phyloP scores from a whole-genome alignment of 2,113 vertebrate species.

The Zapornia atra region DNA sequence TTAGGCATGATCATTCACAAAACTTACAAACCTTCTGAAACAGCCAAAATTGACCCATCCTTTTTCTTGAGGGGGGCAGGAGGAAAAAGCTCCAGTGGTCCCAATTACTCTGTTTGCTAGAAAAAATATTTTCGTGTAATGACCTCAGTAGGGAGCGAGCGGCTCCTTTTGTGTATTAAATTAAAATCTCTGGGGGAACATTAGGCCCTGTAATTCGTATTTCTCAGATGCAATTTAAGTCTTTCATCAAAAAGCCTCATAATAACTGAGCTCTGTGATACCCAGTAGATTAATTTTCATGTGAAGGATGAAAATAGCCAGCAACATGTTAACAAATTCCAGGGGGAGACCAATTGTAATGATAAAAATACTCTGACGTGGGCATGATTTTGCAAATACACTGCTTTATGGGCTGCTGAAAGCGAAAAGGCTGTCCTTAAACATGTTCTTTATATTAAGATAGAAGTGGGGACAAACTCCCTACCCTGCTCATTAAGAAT shows the following conservation, averaged over 20 bases:
- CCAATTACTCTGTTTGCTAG: slow-evolving; percentile 4
- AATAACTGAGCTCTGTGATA: slow-evolving; percentile 18
- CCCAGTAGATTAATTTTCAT: slow-evolving; percentile 39
- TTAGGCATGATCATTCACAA: background rate
- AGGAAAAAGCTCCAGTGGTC: slow-evolving; percentile 40
- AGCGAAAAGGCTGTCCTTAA: background rate
- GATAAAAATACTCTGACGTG: slow-evolving; percentile 19
- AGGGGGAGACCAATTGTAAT: slow-evolving; percentile 2
- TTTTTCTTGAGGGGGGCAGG: background rate
- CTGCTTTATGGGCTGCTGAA: background rate
- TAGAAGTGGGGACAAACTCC: background rate
- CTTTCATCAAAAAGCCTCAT: slow-evolving; percentile 36
- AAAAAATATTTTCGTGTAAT: background rate
- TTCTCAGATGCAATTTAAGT: slow-evolving; percentile 50
- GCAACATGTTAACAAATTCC: slow-evolving; percentile 46
- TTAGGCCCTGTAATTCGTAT: slow-evolving; percentile 38
- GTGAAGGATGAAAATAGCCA: slow-evolving; percentile 52
- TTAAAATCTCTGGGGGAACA: slow-evolving; percentile 30
- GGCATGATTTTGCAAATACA: background rate
- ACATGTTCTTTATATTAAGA: background rate
- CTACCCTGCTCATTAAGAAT: slow-evolving; percentile 25
- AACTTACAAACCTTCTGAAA: background rate
- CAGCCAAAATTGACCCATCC: slow-evolving; percentile 1
- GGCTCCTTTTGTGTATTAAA: slow-evolving; percentile 51
- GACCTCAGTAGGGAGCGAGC: slow-evolving; percentile 27